Percentiles rank a stretch among this genome's conserved stretches.
Conservation (phyloP, 2,888 invertebrate species). For the Myathropa florea region DNA sequence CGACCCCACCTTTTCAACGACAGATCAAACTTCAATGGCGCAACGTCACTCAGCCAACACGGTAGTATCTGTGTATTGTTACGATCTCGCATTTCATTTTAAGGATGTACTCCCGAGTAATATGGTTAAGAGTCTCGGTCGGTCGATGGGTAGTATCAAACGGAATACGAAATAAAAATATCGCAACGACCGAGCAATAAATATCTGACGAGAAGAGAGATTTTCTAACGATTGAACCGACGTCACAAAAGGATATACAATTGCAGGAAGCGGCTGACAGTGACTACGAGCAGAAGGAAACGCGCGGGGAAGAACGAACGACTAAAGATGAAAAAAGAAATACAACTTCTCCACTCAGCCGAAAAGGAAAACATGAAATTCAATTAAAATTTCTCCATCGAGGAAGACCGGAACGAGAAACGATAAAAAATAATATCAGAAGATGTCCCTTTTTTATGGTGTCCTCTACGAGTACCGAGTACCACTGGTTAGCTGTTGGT, state of each 20-base stretch:
- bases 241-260: slow-evolving; percentile 51
- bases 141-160: not conserved
- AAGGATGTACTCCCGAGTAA: slow-evolving; percentile 39
- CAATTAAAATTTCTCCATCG: slow-evolving; percentile 69
- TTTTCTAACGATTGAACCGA: slow-evolving; percentile 58
- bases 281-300: not conserved
- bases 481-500: slow-evolving; percentile 6
- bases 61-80: slow-evolving; percentile 28
- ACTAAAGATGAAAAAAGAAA: slow-evolving; percentile 14
- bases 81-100: slow-evolving; percentile 51
- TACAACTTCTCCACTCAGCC: slow-evolving; percentile 46
- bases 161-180: slow-evolving; percentile 22
- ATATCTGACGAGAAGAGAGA: slow-evolving; percentile 48
- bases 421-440: slow-evolving; percentile 70
- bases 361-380: slow-evolving; percentile 69
- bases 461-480: slow-evolving; percentile 3
- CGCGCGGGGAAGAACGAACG: not conserved
- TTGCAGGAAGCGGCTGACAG: slow-evolving; percentile 37
- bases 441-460: slow-evolving; percentile 59
- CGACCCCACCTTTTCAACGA: not conserved
- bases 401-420: slow-evolving; percentile 61
- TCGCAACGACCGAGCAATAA: slow-evolving; percentile 49
- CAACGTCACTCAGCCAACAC: not conserved
- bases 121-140: slow-evolving; percentile 43
- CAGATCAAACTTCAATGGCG: not conserved